A percentile compares a stretch with the other conserved stretches of the same genome.
These are phyloP conservation scores for Eupithecia insigniata DNA, from an alignment of 2,888 invertebrate genomes.

Conservation along the genomic window DNA sequence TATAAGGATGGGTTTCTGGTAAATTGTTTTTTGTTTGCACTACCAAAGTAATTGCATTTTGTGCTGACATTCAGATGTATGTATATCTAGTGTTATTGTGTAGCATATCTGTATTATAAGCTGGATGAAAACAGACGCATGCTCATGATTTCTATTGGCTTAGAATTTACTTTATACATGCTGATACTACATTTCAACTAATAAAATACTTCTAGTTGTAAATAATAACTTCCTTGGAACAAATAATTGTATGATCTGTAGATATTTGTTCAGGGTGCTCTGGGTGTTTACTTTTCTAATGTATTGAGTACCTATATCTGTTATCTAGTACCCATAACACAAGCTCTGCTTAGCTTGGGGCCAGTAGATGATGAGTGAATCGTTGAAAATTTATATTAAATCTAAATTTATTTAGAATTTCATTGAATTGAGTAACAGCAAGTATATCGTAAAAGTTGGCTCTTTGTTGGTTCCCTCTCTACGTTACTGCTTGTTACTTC, in stretches of 20 bases:
- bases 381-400: too few relatives aligned
- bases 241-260: too few relatives aligned
- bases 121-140: conserved; percentile 70
- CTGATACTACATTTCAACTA: background rate
- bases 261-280: too few relatives aligned
- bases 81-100: conserved; percentile 59
- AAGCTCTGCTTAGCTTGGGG: too few relatives aligned
- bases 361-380: too few relatives aligned
- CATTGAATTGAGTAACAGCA: background rate
- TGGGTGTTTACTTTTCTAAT: too few relatives aligned
- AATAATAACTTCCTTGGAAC: background rate
- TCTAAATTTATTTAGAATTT: background rate
- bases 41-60: conserved; percentile 81
- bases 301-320: too few relatives aligned
- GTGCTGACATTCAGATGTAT: conserved; percentile 69
- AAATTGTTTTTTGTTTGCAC: conserved; percentile 59
- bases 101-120: conserved; percentile 71
- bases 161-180: background rate
- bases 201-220: background rate
- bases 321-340: too few relatives aligned
- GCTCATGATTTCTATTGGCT: conserved; percentile 55
- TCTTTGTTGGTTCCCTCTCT: background rate
- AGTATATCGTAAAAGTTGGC: background rate
- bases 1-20: conserved; percentile 58
- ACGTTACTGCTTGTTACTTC: background rate